Evolutionary conservation across 2,888 invertebrate species (phyloP), one percentile per base, ranked within the genome.

Genomic region (Polydrusus tereticollis): DNA sequence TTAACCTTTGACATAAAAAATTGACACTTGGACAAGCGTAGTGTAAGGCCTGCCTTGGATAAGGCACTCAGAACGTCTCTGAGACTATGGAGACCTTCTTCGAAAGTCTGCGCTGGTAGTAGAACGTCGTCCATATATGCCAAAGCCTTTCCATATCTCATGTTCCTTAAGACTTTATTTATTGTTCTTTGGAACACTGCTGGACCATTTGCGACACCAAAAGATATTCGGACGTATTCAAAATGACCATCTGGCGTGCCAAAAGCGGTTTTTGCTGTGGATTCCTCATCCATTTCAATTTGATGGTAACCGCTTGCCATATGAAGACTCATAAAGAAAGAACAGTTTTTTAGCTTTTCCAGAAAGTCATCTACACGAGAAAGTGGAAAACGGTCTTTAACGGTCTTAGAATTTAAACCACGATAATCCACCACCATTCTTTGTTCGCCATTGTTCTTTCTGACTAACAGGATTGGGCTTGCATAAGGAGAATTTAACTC

Each of bases 391-490:
- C n/a, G n/a, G n/a, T n/a, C n/a, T n/a, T n/a, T n/a, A 0, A 79
- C 72, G 0, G 82, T 84, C 12, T 77, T 76, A 0, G 60, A 26
- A 73, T 85, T 85, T 2, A 85, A 60, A 20, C 64, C 69, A 4
- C 82, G 60, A 57, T 78, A 84, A 66, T 80, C 81, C 0, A 82
- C n/a, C n/a, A n/a, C n/a, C n/a, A n/a, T n/a, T n/a, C n/a, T n/a
- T n/a, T n/a, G n/a, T n/a, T n/a, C n/a, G n/a, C n/a, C n/a, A n/a
- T n/a, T n/a, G n/a, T n/a, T n/a, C n/a, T n/a, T n/a, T n/a, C n/a
- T n/a, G n/a, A n/a, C n/a, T n/a, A n/a, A n/a, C n/a, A n/a, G n/a
- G n/a, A n/a, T n/a, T n/a, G n/a, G n/a, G n/a, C n/a, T n/a, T n/a
- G n/a, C n/a, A n/a, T n/a, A n/a, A n/a, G n/a, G n/a, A n/a, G n/a